Base-by-base conservation (phyloP, 2,888 invertebrate genomes). In the Chloroclysta siterata region DNA sequence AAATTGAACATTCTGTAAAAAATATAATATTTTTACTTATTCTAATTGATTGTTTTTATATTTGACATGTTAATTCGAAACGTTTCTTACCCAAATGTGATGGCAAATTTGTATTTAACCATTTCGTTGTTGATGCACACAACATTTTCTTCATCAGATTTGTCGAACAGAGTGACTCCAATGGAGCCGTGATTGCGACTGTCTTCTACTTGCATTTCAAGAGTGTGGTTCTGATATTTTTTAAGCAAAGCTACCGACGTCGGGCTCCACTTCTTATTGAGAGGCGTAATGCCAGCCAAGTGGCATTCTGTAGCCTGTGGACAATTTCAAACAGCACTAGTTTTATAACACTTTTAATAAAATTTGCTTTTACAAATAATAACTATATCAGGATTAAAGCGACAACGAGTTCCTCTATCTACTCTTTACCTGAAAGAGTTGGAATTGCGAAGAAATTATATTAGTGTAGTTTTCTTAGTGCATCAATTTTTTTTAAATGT, bases 51-150 rank as follows among this genome's bases (percentile, higher is more conserved):
- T 14, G 36, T 17, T 7, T 22, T 22, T 22, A 22, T 22, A 22
- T 22, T 22, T 22, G 22, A 22, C 22, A 22, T 22, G 22, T 22
- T 22, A 48, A 10, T 14, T 2, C 8, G 14, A 47, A 55, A 17
- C 14, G 14, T 17, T n/a, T 10, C 79, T 76, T 74, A 91, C 93
- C 92, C 92, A 68, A 90, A 84, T 0, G 82, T 75, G 44, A 90
- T 80, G 1, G 91, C 93, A 63, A 82, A 89, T 72, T 89, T 91
- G 72, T 85, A 70, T 57, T 83, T 85, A 58, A 90, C 83, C 91
- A 92, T 89, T 66, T 87, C 82, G 7, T 80, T 76, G 72, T 93
- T 93, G 70, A 93, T 70, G 68, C 90, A 90, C 10, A 86, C 61
- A 5, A 69, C 48, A 44, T 83, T 72, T 0, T 88, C 87, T 0